Conservation (phyloP, 2,888 invertebrate species). For the Ectemnius cavifrons region DNA sequence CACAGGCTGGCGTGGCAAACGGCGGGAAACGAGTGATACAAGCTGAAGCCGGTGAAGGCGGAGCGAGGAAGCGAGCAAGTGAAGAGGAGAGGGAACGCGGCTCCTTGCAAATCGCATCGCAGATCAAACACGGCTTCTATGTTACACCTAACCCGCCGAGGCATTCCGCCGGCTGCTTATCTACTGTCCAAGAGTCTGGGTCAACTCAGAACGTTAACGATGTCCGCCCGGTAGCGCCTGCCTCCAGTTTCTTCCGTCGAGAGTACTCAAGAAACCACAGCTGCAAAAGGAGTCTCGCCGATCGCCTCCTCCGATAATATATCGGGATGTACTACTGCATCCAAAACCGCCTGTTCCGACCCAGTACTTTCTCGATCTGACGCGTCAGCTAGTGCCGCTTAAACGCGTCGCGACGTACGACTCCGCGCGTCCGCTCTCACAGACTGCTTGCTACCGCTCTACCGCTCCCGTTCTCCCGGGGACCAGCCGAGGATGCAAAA, state of each 20-base stretch:
- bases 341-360: constrained; percentile 5
- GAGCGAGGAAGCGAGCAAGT: constrained; percentile 16
- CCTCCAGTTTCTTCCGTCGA: constrained; percentile 9
- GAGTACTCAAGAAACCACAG: background rate
- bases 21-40: constrained; percentile 59
- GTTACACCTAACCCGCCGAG: constrained; percentile 73
- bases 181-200: constrained; percentile 58
- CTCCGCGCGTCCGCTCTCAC: background rate
- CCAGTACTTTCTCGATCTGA: constrained; percentile 53
- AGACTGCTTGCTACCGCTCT: background rate
- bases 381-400: constrained; percentile 41
- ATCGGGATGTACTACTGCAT: background rate
- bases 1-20: constrained; percentile 74
- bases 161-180: constrained; percentile 60
- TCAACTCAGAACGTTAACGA: constrained; percentile 21
- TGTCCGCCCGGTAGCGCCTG: background rate
- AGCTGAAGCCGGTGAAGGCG: constrained; percentile 23
- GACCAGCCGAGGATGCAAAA: constrained; percentile 54
- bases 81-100: constrained; percentile 32
- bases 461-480: constrained; percentile 18
- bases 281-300: background rate
- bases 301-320: background rate
- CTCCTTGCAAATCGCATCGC: constrained; percentile 76
- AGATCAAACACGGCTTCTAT: constrained; percentile 77
- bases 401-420: constrained; percentile 41